Evolutionary conservation across 2,113 vertebrate species (phyloP).

Genomic region (Lanius ludovicianus): DNA sequence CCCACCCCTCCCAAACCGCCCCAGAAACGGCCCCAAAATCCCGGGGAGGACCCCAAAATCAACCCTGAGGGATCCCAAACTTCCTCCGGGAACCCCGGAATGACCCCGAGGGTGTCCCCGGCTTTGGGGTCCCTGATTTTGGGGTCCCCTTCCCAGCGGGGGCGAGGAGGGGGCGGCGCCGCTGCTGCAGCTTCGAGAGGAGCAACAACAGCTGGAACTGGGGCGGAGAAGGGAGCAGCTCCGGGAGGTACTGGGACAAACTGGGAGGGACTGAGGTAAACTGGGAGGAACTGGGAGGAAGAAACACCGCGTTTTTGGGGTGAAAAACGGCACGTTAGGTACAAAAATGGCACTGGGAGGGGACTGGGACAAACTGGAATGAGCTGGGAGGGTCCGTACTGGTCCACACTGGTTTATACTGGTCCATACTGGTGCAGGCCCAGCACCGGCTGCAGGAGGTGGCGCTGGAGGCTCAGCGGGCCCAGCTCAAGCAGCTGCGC

Average conservation of each 20-base stretch:
- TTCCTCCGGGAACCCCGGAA: not conserved
- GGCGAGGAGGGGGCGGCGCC: not conserved
- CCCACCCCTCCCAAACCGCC: too few species aligned
- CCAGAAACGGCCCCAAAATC: too few species aligned
- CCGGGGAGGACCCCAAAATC: too few species aligned
- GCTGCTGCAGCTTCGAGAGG: not conserved
- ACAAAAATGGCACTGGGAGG: not conserved
- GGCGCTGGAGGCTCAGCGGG: not conserved
- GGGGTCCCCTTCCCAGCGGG: not conserved
- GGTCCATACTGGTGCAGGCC: not conserved
- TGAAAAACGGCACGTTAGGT: not conserved
- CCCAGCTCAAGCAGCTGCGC: not conserved
- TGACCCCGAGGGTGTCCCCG: too few species aligned
- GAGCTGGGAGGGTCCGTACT: not conserved
- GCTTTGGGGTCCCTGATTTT: not conserved
- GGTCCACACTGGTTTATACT: not conserved
- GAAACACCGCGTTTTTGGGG: not conserved
- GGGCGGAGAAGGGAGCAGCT: not conserved
- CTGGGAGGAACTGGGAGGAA: not conserved
- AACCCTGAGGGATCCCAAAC: too few species aligned
- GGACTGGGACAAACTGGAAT: not conserved
- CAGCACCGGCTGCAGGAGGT: not conserved
- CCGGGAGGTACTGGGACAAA: not conserved
- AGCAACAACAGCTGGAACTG: not conserved
- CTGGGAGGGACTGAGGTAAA: not conserved